Percentiles rank a stretch among this genome's conserved stretches.
phyloP scores from a whole-genome alignment of 2,113 vertebrate genomes.

The Gallinago undulata region DNA sequence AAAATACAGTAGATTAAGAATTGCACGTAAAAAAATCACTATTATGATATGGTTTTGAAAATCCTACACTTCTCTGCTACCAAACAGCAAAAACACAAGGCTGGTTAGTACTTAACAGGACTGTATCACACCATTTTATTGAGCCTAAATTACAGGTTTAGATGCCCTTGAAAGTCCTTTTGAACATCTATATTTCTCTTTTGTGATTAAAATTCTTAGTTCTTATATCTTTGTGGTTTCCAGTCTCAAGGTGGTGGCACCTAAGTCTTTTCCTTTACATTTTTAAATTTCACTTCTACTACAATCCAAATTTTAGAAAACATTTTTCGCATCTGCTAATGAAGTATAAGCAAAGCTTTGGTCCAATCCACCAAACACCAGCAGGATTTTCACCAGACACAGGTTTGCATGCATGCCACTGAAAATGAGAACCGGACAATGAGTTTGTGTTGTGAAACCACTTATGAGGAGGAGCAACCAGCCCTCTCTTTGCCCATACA shows the following conservation, averaged over 20 bases:
- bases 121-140: neutral
- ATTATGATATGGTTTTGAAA: neutral
- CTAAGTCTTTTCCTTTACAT: neutral
- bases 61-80: neutral
- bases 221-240: neutral
- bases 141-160: neutral
- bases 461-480: neutral
- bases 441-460: neutral
- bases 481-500: neutral
- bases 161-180: neutral
- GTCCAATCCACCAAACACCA: neutral
- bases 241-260: neutral
- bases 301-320: neutral
- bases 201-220: neutral
- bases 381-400: accelerated
- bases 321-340: accelerated
- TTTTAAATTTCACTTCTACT: neutral
- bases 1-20: neutral
- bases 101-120: neutral
- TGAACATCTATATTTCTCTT: neutral
- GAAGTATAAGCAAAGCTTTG: neutral
- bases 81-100: neutral
- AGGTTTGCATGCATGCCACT: accelerated
- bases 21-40: neutral
- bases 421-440: neutral